Evolutionary conservation across 2,888 invertebrate species (phyloP), one percentile per base, ranked within the genome.

Genomic region (Drosophila dives): DNA sequence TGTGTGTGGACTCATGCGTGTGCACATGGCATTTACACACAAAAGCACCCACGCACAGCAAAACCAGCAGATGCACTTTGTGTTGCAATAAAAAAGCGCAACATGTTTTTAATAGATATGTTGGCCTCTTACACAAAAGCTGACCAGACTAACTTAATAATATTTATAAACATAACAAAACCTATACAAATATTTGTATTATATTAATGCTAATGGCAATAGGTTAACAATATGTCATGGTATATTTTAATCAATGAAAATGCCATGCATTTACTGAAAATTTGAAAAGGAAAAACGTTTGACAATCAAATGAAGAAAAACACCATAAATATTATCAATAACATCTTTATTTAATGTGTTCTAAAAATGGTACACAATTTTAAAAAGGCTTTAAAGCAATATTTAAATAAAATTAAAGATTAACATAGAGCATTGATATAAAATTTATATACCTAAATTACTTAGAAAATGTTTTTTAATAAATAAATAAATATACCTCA

Each of bases 11-110:
- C 50, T 58, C 56, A 60, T 60, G 58, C 45, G 58, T 69, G 48
- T 62, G 64, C 75, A 67, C 48, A 36, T 67, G 54, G 3, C 65
- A 54, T 48, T 65, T 49, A 54, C 75, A 68, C 73, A 62, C 32
- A 55, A 49, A 58, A 58, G 48, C 33, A 55, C 20, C 64, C 12
- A 58, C 36, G 56, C 42, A 58, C 20, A 53, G 54, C 66, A 61
- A 56, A 61, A 59, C 54, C 23, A 50, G 54, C 66, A 59, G 59
- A 59, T 63, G 66, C 36, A 56, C 55, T 59, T 40, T 61, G 34
- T n/a, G 40, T 26, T 48, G 23, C 36, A 53, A 5, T 53, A 15
- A 66, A 65, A 48, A 66, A 40, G 48, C 66, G 55, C 66, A 67
- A 54, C 65, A 65, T 64, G 54, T 42, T 26, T 12, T n/a, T 7